Conservation (phyloP, 2,113 vertebrate genomes). For the Boleophthalmus pectinirostris region DNA sequence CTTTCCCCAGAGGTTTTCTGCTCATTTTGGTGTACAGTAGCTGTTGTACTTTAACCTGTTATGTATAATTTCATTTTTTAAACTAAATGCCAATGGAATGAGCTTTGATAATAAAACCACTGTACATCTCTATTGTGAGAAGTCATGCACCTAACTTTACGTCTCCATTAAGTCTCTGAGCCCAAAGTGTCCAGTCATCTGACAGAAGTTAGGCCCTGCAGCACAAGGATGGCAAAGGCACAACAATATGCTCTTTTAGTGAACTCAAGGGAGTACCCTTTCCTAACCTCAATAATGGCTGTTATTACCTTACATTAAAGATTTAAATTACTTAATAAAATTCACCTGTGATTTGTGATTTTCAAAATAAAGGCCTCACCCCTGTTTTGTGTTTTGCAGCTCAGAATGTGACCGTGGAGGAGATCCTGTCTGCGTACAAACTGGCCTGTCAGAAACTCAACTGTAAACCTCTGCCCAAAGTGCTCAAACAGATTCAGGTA, state of each 20-base stretch:
- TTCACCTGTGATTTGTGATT: not conserved
- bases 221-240: constrained; percentile 44
- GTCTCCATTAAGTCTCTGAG: constrained; percentile 37
- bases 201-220: constrained; percentile 56
- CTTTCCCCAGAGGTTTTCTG: too few species aligned
- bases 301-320: not conserved
- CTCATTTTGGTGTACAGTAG: too few species aligned
- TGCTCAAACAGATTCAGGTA: constrained; percentile 94
- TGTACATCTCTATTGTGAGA: not conserved
- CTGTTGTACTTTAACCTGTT: too few species aligned
- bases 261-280: constrained; percentile 24
- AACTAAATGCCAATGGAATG: too few species aligned
- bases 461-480: constrained; percentile 92
- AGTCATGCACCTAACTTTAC: constrained; percentile 19
- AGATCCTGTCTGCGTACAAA: constrained; percentile 86
- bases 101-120: not conserved
- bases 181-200: constrained; percentile 58
- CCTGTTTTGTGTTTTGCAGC: constrained; percentile 75
- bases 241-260: constrained; percentile 64
- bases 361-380: constrained; percentile 14
- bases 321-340: not conserved
- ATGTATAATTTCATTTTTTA: too few species aligned
- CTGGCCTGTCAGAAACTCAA: constrained; percentile 94
- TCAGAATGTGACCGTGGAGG: constrained; percentile 92
- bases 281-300: not conserved